Conservation (phyloP, 2,888 invertebrate species). For the Perizoma affinitatum region DNA sequence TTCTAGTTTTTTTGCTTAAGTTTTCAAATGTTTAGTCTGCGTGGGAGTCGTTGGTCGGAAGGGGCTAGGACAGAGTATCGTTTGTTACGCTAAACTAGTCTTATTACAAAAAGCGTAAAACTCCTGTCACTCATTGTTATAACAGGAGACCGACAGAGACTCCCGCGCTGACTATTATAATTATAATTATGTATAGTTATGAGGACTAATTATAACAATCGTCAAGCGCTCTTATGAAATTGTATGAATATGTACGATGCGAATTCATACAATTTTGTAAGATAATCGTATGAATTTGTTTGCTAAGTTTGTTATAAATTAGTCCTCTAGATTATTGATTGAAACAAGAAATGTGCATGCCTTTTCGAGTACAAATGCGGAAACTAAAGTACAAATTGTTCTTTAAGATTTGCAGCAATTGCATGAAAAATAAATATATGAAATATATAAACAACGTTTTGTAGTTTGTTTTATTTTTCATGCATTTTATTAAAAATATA, state of each 20-base stretch:
- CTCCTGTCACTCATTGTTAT: not conserved
- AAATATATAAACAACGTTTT: conserved; percentile 19
- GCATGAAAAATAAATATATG: conserved; percentile 7
- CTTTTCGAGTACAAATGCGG: conserved; percentile 60
- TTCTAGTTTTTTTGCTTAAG: not conserved
- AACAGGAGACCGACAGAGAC: not conserved
- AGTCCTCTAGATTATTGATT: too few species aligned
- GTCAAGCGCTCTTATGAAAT: conserved; percentile 15
- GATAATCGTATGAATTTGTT: too few species aligned
- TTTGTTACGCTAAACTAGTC: conserved; percentile 1
- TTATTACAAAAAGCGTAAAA: not conserved
- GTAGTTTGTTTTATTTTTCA: conserved; percentile 47
- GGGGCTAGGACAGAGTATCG: too few species aligned
- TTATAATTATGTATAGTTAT: not conserved
- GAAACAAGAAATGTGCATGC: conserved; percentile 34
- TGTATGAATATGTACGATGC: too few species aligned
- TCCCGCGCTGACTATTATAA: not conserved
- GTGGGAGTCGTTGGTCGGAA: not conserved
- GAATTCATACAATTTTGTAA: too few species aligned
- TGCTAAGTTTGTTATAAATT: too few species aligned
- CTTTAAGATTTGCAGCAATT: conserved; percentile 6
- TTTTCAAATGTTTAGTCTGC: not conserved
- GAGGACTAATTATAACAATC: not conserved
- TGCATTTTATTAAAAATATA: conserved; percentile 32
- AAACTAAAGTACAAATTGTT: conserved; percentile 20